Evolutionary conservation across 2,797 vertebrate genomes (phyloP), one percentile per base, ranked within the genome.

Genomic region (Eremophila alpestris): DNA sequence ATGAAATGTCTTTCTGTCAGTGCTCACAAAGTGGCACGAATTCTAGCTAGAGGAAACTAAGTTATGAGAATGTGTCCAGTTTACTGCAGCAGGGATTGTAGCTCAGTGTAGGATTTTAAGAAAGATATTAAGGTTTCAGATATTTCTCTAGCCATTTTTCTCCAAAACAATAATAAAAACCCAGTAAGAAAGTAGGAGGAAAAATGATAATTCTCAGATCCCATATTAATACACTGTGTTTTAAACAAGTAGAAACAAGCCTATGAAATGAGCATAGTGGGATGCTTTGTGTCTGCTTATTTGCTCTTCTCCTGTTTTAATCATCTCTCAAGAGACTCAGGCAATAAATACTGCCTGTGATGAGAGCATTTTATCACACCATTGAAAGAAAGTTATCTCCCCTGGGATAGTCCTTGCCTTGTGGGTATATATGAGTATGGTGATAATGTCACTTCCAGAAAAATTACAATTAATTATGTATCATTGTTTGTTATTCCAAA

Each of bases 391-490:
- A 93, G 36, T 56, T 76, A 26, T 86, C 62, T 92, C 62, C 26
- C 62, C 30, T 45, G 43, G 71, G 90, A 87, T 13, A 30, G 46
- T 69, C 32, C 23, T 69, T 89, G 79, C 41, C 67, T 78, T 76
- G 21, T 64, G 82, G 75, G 89, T 81, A 81, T 86, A 96, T 79
- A 77, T 59, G 45, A 46, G 41, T 41, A 60, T 20, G 34, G 55
- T 49, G 48, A 80, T 87, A 93, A 65, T 67, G 86, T 52, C 93
- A 93, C n/a, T 94, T 85, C 69, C 40, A 87, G 75, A 24, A 93
- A 94, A 96, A 97, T 62, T 64, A 56, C 41, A 51, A 88, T 94
- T 96, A 77, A 91, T 93, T 95, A 79, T 91, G 63, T 69, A 88
- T 74, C 79, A 43, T 23, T 94, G 48, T 87, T 62, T 88, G 51